Evolutionary conservation across 1,140 invertebrate species (phyloP), one percentile per base, ranked within the genome.

Genomic region (Ceratina australensis): DNA sequence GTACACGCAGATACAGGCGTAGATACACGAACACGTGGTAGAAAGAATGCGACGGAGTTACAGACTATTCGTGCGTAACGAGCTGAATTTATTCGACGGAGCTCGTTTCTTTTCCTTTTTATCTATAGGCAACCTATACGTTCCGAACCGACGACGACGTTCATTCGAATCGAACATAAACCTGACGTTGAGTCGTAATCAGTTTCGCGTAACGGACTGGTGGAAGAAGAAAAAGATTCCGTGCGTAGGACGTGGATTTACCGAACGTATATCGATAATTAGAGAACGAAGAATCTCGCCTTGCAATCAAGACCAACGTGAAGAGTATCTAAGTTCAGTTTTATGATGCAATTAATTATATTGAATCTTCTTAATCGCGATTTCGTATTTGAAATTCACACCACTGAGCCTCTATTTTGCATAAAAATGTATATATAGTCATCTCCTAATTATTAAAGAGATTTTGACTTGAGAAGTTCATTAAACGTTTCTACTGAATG

Each of bases 31-130:
- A 54, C 28, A n/a, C 8, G 22, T 1, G 49, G 18, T 49, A 64
- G 50, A 56, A 72, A 18, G 22, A 33, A 49, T 50, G 50, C 67
- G 75, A 72, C 47, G 60, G 56, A 64, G 60, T 33, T 78, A 57
- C 57, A 15, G 68, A 61, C 33, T 20, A 72, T 78, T 78, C 75
- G 75, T 78, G 75, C 74, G 67, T 77, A 71, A 77, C 74, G 66
- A 77, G 57, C 1, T 42, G 67, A 78, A 78, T 72, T 78, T 63
- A 78, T 47, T 12, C 24, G n/a, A 18, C 2, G 47, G 0, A 15
- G n/a, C 22, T 18, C 10, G 16, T 47, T 47, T n/a, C 54, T 63
- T 71, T 47, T 54, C 1, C 16, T 13, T 8, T 13, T 42, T 72
- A 54, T 72, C 3, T 33, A 10, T 66, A 4, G 16, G 0, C 10